phyloP scores from a whole-genome alignment of 2,888 invertebrate genomes.

The Acleris laterana region DNA sequence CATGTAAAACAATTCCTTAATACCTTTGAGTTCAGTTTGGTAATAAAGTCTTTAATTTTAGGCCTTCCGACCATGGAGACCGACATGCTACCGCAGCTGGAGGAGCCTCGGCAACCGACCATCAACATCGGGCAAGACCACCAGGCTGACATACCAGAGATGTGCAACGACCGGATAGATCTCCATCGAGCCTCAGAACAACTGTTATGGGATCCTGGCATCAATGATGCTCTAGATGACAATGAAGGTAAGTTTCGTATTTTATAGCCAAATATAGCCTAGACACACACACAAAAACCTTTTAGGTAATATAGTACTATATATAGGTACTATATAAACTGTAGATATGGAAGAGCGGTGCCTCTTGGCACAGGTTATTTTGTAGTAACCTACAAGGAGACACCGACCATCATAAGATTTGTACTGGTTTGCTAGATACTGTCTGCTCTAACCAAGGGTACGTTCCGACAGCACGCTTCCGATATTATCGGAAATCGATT shows the following conservation, averaged over 20 bases:
- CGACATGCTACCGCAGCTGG: constrained; percentile 64
- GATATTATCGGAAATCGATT: too few relatives aligned
- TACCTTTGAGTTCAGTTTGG: background rate
- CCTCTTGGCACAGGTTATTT: too few relatives aligned
- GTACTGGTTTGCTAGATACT: too few relatives aligned
- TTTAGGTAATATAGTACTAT: too few relatives aligned
- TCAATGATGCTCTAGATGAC: constrained; percentile 87
- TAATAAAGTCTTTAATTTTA: constrained; percentile 35
- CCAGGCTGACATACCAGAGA: constrained; percentile 91
- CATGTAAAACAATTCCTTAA: background rate
- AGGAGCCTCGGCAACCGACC: constrained; percentile 85
- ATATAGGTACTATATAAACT: too few relatives aligned
- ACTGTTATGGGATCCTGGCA: constrained; percentile 94
- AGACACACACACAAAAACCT: too few relatives aligned
- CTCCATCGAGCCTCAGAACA: constrained; percentile 87
- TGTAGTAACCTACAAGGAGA: too few relatives aligned
- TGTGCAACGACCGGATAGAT: constrained; percentile 76
- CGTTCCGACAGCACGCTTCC: too few relatives aligned
- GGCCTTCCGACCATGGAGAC: constrained; percentile 58
- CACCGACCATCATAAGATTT: too few relatives aligned
- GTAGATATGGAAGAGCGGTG: too few relatives aligned
- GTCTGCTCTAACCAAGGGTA: too few relatives aligned
- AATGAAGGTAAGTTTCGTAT: constrained; percentile 86
- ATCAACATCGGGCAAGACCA: constrained; percentile 95
- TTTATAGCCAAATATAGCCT: too few relatives aligned